Evolutionary conservation across 2,888 invertebrate genomes (phyloP), one percentile per base, ranked within the genome.

Genomic region (Resseliella maxima): DNA sequence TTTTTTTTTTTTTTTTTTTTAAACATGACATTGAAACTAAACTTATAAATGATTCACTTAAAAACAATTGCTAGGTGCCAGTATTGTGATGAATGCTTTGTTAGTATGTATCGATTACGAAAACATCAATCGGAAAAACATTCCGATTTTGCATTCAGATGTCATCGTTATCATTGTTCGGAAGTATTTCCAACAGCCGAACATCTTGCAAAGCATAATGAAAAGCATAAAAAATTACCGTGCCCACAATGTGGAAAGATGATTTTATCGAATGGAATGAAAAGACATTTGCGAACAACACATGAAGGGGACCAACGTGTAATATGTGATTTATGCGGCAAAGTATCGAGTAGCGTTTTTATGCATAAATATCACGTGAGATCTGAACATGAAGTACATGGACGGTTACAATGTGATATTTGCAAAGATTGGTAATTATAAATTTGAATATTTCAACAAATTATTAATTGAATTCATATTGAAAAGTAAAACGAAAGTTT

Each of bases 331-430:
- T n/a, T 83, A 5, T 83, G 83, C 24, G 83, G 83, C 1, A 38
- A 41, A 83, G 36, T 83, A 5, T 83, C 83, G 1, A 83, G 38
- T 24, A 83, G 41, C 1, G 41, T 38, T 24, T 3, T 27, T 12
- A 38, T 41, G 83, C 83, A 83, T 24, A 38, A 41, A n/a, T 38
- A 38, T 31, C 83, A 83, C 24, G n/a, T 38, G 8, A n/a, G 41
- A 24, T 38, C 83, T 38, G 83, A 83, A 5, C 86, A 86, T 59
- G 50, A 50, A n/a, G 36, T 21, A 0, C 86, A 86, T 6, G 54
- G 59, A 36, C 15, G 54, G 24, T 18, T 86, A 6, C 86, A 86
- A 36, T 86, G 86, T 36, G 86, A 86, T n/a, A 86, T 86, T 8
- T 86, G 86, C 35, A 86, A 86, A 86, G 38, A 83, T 41, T 83